Base-by-base conservation (phyloP, 2,113 vertebrate species). In the Hemichromis elongatus region DNA sequence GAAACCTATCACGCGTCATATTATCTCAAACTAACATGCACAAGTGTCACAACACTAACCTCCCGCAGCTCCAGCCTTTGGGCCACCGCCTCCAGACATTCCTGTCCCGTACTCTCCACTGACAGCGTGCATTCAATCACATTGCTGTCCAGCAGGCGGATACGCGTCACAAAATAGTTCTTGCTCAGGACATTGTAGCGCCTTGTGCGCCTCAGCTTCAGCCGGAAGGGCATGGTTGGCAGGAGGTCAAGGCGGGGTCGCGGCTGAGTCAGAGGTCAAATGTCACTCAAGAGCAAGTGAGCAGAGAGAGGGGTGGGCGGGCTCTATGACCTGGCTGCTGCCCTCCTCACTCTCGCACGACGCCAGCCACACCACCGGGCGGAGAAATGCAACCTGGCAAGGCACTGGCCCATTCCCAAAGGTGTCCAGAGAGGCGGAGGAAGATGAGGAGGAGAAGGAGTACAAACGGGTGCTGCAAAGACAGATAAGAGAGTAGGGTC, bases 101-200 rank as follows among this genome's bases (percentile, higher is more conserved):
- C 98, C 91, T 98, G 97, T 9, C 99, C 99, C 0, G 99, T 99
- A 91, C 98, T 98, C 88, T 99, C 99, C 96, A 99, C 97, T 0
- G 98, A 98, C 88, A 99, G 96, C 0, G 98, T 99, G 91, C 97
- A 99, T 92, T 99, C 98, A 5, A 99, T 99, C 70, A 97, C 97
- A 10, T 92, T 97, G 96, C 73, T 96, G 96, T 99, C 97, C 96
- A 99, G 89, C 89, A 99, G 96, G 82, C 97, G 97, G 88, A 99
- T 99, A 79, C 97, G 95, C 0, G 97, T 99, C 93, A 99, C 97
- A 42, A 99, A 99, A 94, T 97, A 99, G 95, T 99, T 99, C 96
- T 99, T 99, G 96, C 97, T 99, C 88, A 99, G 90, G 90, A 99
- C 99, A 0, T 98, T 99, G 95, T 99, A 99, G 94, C 98, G 98